Evolutionary conservation across 2,888 invertebrate species (phyloP), one percentile per base, ranked within the genome.

Genomic region (Abscondita cerata): DNA sequence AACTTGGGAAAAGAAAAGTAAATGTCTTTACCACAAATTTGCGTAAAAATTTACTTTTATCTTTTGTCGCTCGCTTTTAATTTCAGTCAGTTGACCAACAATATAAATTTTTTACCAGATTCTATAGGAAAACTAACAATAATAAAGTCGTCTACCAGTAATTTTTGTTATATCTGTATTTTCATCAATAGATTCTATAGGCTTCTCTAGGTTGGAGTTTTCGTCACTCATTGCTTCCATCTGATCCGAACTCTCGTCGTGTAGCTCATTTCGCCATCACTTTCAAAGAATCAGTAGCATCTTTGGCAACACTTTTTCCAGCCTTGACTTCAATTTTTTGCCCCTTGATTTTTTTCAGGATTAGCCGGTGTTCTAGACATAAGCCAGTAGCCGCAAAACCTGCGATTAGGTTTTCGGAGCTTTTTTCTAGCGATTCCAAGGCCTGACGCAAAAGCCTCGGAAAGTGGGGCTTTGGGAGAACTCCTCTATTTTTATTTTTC

Each of bases 401-500:
- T 38, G 38, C 19, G 38, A 38, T 19, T 12, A 52, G 19, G 19
- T 36, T 52, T 20, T 52, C 52, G 18, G 36, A 16, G 19, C 40
- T 38, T 52, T 40, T 38, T 38, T 31, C n/a, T n/a, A n/a, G n/a
- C n/a, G n/a, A n/a, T n/a, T n/a, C n/a, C 25, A 31, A 33, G 31
- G 50, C 15, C 31, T 50, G 50, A n/a, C 50, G 20, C 31, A 50
- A 50, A n/a, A 50, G 31, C 31, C 50, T 50, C 15, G 50, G 31
- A 50, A 50, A 25, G 25, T 50, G 50, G 31, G 25, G 31, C 15
- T 50, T 50, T 50, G 31, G 25, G 31, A 50, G 25, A 15, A 31
- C 25, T 5, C 50, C 33, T 50, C 31, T 50, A 11, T 9, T 36
- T 5, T 36, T 61, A 38, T 60, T 48, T 38, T 70, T 38, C 73